Conservation (phyloP, 2,888 invertebrate species). For the Philhelius pedissequus region DNA sequence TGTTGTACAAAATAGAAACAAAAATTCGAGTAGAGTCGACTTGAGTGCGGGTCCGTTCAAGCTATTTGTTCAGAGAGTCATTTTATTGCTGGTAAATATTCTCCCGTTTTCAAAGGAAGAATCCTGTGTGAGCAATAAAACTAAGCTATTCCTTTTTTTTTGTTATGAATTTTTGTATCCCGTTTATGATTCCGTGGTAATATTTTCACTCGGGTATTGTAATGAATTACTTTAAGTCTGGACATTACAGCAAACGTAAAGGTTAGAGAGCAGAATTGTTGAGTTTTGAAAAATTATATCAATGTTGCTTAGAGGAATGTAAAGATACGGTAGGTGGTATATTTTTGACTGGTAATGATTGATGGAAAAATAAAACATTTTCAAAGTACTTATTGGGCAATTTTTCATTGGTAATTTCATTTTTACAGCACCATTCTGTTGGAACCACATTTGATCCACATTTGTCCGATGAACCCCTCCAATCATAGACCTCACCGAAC, state of each 20-base stretch:
- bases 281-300: neutral
- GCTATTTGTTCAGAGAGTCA: conserved; percentile 48
- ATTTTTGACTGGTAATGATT: too few species aligned
- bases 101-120: conserved; percentile 23
- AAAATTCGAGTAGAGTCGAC: neutral
- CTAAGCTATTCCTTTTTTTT: conserved; percentile 12
- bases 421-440: too few species aligned
- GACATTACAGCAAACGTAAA: neutral
- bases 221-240: neutral
- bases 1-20: neutral
- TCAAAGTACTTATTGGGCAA: too few species aligned
- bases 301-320: too few species aligned
- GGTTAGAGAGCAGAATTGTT: neutral
- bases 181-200: conserved; percentile 12
- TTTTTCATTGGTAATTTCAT: too few species aligned
- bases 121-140: conserved; percentile 30
- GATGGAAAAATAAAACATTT: too few species aligned
- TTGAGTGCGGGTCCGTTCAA: conserved; percentile 45
- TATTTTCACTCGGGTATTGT: neutral
- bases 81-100: conserved; percentile 37
- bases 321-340: too few species aligned
- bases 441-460: too few species aligned
- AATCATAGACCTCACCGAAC: too few species aligned
- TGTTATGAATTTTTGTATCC: conserved; percentile 6
- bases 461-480: too few species aligned